Base-by-base conservation (phyloP, 2,888 invertebrate species). In the Pristionchus exspectatus region DNA sequence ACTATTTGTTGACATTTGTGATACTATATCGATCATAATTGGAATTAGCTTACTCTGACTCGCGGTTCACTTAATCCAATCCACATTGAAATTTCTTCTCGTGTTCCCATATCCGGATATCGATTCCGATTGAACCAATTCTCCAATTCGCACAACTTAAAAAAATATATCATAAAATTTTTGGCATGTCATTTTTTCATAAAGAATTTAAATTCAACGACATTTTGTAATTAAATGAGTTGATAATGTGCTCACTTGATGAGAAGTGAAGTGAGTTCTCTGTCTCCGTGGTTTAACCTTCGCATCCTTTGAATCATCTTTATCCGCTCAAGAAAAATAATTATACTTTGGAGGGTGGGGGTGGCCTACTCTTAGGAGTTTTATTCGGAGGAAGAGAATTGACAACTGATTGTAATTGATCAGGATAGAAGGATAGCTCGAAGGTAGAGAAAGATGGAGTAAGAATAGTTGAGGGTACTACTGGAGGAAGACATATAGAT, bases 11-110 rank as follows among this genome's bases (percentile, higher is more conserved):
- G n/a, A n/a, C n/a, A n/a, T n/a, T 50, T 50, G 44, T 50, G 9
- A 50, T 50, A 50, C 44, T 7, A 50, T 50, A 50, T 50, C 7
- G 9, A 10, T 50, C 44, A 50, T 9, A 50, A 50, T 50, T 50
- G 44, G 44, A 89, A 85, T 56, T 86, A 87, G 91, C 98, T 97
- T 96, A 99, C 99, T 97, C 99, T 97, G 95, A 99, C 99, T 96
- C 99, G 96, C 87, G 99, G 98, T 96, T 99, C 99, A 33, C 98
- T 98, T 92, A 99, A 97, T 96, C 98, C 98, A 93, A 99, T 99
- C 98, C 98, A 99, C 97, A 98, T 98, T 88, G 99, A 98, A 94
- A 99, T 99, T 96, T 99, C 99, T 95, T 99, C 99, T 92, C 99
- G 96, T 90, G 98, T 98, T 90, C 98, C 98, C 98, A 99, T 98